These are phyloP conservation scores for Charina bottae DNA, from an alignment of 2,113 vertebrate species.

Conservation along the genomic window DNA sequence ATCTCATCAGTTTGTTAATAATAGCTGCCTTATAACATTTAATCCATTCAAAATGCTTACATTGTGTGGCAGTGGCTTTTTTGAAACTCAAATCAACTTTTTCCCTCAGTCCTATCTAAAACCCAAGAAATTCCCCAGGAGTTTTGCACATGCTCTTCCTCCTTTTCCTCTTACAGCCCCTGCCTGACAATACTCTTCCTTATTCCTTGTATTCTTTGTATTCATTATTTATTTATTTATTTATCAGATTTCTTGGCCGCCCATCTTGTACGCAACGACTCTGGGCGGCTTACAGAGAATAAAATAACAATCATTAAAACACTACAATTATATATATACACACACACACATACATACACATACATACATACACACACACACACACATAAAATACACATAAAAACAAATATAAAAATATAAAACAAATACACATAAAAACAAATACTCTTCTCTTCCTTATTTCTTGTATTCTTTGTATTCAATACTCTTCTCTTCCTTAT, in stretches of 20 bases:
- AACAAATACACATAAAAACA: no score
- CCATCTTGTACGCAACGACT: no score
- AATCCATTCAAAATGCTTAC: background rate
- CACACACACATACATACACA: no score
- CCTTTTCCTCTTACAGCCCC: background rate
- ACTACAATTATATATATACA: no score
- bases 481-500: background rate
- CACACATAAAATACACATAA: no score
- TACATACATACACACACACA: no score
- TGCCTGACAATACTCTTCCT: background rate
- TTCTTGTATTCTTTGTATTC: background rate
- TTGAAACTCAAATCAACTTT: background rate
- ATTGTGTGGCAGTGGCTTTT: background rate
- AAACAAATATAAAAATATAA: no score
- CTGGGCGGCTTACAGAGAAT: no score
- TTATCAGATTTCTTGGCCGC: no score
- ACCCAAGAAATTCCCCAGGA: background rate
- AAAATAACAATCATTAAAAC: no score
- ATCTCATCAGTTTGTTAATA: background rate
- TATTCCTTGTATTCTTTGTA: background rate
- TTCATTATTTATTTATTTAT: no score
- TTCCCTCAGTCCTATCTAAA: background rate
- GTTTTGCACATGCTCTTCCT: background rate
- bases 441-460: background rate
- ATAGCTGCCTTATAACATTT: background rate